Conservation (phyloP, 2,797 vertebrate genomes). For the Mormyrops boulengeri region DNA sequence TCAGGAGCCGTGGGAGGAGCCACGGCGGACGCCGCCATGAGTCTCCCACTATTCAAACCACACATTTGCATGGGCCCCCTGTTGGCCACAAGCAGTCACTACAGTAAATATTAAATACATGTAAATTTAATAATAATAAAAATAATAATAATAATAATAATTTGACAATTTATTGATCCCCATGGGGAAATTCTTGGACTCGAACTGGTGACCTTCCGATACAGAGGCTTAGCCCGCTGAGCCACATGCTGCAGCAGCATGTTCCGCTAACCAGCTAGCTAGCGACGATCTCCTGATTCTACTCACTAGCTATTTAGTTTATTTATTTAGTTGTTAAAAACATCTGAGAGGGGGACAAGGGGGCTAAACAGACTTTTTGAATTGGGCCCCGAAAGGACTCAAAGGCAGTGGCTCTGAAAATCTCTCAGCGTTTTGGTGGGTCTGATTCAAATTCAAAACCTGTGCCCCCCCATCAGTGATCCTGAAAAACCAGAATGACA, state of each 20-base stretch:
- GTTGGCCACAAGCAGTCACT: not conserved
- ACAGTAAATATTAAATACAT: not conserved
- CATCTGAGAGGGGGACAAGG: not conserved
- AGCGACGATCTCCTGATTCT: not conserved
- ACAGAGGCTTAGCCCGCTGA: not conserved
- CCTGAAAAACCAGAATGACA: not conserved
- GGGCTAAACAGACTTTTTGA: not conserved
- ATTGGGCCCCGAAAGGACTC: not conserved
- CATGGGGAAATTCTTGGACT: not conserved
- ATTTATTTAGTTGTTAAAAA: not conserved
- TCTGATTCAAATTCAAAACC: not conserved
- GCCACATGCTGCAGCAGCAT: not conserved
- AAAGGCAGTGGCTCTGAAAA: not conserved
- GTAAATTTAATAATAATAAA: not conserved
- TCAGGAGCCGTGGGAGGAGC: not conserved
- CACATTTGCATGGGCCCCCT: not conserved
- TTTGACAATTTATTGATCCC: not conserved
- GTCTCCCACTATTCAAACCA: not conserved
- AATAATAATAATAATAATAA: not conserved
- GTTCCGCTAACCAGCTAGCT: not conserved
- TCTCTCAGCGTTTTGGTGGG: not conserved
- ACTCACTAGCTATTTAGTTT: not conserved
- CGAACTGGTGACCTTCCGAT: not conserved
- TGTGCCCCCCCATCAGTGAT: not conserved
- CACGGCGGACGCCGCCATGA: not conserved